These are phyloP conservation scores for Mantis religiosa DNA, from an alignment of 2,888 invertebrate species.

Conservation along the genomic window DNA sequence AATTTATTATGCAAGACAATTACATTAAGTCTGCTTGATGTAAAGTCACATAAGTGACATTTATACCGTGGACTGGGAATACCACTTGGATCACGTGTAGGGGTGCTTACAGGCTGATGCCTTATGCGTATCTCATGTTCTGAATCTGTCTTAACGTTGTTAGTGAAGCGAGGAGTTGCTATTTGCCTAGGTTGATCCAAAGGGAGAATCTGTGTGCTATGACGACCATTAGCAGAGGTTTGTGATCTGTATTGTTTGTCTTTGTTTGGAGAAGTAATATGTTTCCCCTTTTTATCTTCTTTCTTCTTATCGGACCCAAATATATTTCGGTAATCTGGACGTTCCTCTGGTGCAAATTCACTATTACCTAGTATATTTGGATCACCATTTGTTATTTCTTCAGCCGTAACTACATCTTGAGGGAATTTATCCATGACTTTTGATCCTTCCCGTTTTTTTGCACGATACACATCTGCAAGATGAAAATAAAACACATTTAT, in stretches of 20 bases:
- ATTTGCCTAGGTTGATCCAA: constrained; percentile 39
- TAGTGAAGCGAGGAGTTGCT: constrained; percentile 50
- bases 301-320: constrained; percentile 48
- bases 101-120: constrained; percentile 46
- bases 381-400: constrained; percentile 66
- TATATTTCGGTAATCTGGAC: constrained; percentile 50
- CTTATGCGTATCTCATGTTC: constrained; percentile 63
- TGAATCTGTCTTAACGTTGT: constrained; percentile 37
- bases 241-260: background rate
- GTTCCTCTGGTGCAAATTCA: constrained; percentile 51
- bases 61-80: constrained; percentile 43
- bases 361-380: constrained; percentile 62
- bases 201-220: background rate
- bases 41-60: constrained; percentile 62
- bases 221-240: constrained; percentile 21
- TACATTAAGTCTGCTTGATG: constrained; percentile 65
- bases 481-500: constrained; percentile 7
- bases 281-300: constrained; percentile 20
- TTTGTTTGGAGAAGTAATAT: background rate
- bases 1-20: constrained; percentile 69
- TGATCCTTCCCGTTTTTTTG: constrained; percentile 54
- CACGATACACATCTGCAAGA: constrained; percentile 55
- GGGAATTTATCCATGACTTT: constrained; percentile 74
- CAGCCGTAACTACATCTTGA: constrained; percentile 69
- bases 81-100: background rate